Base-by-base conservation (phyloP, 2,113 vertebrate species). In the Pithys albifrons region DNA sequence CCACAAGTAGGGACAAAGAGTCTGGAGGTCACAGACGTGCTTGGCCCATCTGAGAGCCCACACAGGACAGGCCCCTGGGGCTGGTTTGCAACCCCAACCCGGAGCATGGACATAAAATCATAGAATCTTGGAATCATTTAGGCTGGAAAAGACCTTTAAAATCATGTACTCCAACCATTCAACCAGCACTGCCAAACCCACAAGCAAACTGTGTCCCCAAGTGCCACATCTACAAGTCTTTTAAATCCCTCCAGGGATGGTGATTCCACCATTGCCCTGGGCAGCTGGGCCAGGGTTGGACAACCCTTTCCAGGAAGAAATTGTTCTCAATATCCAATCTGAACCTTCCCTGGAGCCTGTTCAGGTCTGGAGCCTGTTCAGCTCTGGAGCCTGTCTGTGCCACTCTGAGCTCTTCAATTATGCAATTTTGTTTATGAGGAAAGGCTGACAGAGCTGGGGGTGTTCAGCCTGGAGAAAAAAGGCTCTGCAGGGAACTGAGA, bases 311-410 rank as follows among this genome's bases (percentile, higher is more conserved):
- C 16, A 12, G 25, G 59, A 64, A 29, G 19, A 20, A 64, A 64
- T 43, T 31, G 19, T 10, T 31, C 39, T 41, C 29, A 64, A 41
- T 29, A 64, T 14, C 27, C 61, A 29, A 14, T 29, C 4, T 29
- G 41, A 64, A 29, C 19, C 18, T 43, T 28, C 27, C 8, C 9
- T 37, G 22, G 35, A 9, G 5, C 20, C 5, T 0, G 1, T 14
- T 54, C n/a, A n/a, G n/a, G n/a, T n/a, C 9, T 37, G 22, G 35
- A 11, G 6, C 20, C 5, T 0, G 1, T 14, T 54, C 65, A 29
- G 14, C 71, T 43, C n/a, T 18, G 14, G 20, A 70, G 28, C 18
- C 20, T 2, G 5, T 22, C 77, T 39, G 41, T 67, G 35, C 27
- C 25, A 5, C 23, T 75, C 2, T 1, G 3, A 0, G 0, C 6